Conservation (phyloP, 2,113 vertebrate genomes). For the Nesoenas mayeri region DNA sequence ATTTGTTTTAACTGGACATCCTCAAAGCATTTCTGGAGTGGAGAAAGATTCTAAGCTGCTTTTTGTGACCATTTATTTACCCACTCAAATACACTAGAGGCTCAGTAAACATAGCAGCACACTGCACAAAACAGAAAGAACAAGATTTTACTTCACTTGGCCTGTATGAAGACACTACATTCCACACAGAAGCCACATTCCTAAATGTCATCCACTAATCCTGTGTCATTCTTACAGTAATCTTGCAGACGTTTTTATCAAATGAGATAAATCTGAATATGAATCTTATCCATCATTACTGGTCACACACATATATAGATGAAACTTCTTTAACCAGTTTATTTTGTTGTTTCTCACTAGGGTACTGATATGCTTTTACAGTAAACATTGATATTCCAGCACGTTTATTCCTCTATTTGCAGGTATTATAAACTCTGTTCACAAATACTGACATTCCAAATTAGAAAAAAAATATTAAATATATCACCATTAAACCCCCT, state of each 20-base stretch:
- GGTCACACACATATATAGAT: neutral
- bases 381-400: neutral
- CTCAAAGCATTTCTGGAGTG: slow-evolving; percentile 16
- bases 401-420: neutral
- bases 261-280: slow-evolving; percentile 36
- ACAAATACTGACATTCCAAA: neutral
- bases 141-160: slow-evolving; percentile 28
- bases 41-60: slow-evolving; percentile 17
- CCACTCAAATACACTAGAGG: slow-evolving; percentile 23
- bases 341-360: neutral
- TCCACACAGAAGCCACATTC: neutral
- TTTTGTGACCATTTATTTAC: slow-evolving; percentile 43
- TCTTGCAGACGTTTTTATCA: slow-evolving; percentile 35
- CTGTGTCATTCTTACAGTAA: slow-evolving; percentile 25
- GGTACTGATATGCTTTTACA: neutral
- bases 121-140: slow-evolving; percentile 18
- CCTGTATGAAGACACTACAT: slow-evolving; percentile 1
- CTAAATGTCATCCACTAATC: slow-evolving; percentile 34
- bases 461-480: neutral
- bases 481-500: neutral
- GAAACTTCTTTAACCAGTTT: slow-evolving; percentile 4
- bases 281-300: slow-evolving; percentile 13
- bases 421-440: neutral
- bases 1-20: slow-evolving; percentile 23
- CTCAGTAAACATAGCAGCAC: slow-evolving; percentile 40